Evolutionary conservation across 2,113 vertebrate genomes (phyloP).

Genomic region (Paratilapia polleni): DNA sequence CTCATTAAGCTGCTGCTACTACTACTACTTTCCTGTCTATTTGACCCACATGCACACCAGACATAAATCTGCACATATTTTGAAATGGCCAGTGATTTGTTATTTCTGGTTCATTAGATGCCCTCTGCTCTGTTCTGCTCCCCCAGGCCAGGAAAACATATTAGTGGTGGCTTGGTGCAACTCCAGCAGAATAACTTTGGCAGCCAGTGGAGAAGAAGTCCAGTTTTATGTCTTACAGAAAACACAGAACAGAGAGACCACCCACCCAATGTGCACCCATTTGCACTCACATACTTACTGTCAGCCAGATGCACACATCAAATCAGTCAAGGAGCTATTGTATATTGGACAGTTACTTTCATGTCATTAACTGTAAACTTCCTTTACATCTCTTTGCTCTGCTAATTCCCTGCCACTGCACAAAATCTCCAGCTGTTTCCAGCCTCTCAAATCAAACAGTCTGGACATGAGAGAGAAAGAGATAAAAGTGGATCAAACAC

Average conservation of each 20-base stretch:
- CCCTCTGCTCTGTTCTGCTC: conserved; percentile 36
- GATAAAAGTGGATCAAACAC: neutral
- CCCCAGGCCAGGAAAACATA: conserved; percentile 43
- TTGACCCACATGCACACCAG: conserved; percentile 22
- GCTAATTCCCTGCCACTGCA: neutral
- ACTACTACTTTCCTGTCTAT: conserved; percentile 37
- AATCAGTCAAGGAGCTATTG: neutral
- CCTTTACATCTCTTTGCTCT: neutral
- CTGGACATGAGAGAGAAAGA: neutral
- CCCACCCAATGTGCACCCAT: conserved; percentile 31
- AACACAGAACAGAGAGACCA: conserved; percentile 51
- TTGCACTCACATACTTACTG: neutral
- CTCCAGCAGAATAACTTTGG: conserved; percentile 49
- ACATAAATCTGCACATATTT: conserved; percentile 6
- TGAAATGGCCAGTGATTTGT: conserved; percentile 39
- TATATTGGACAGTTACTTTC: neutral
- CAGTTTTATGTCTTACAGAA: conserved; percentile 23
- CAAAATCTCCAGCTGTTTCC: neutral
- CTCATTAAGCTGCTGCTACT: conserved; percentile 27
- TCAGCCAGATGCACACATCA: neutral
- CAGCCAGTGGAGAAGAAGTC: conserved; percentile 33
- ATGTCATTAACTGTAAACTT: neutral
- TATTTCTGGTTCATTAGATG: conserved; percentile 56
- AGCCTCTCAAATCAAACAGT: neutral
- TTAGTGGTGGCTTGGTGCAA: conserved; percentile 50